These are phyloP conservation scores for Hylaeus volcanicus DNA, from an alignment of 1,140 invertebrate genomes.

Conservation along the genomic window DNA sequence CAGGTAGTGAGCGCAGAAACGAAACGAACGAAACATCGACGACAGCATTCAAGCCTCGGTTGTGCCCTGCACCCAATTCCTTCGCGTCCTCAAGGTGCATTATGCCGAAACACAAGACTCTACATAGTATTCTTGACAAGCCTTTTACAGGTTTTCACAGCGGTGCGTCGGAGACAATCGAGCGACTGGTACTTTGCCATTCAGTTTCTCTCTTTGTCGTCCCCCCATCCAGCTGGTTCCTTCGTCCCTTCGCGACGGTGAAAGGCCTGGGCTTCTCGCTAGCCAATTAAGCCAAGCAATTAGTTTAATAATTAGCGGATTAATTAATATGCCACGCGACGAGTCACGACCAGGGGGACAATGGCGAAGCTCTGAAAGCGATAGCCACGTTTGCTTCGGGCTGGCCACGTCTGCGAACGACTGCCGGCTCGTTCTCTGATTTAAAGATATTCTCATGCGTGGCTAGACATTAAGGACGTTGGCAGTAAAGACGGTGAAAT, in stretches of 20 bases:
- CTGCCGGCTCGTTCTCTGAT: constrained; percentile 22
- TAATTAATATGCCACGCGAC: constrained; percentile 69
- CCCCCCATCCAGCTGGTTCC: neutral
- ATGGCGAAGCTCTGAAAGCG: constrained; percentile 26
- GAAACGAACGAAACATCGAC: neutral
- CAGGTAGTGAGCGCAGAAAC: constrained; percentile 2
- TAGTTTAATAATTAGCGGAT: constrained; percentile 71
- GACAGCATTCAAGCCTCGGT: neutral
- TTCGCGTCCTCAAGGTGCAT: neutral
- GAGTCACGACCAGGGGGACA: constrained; percentile 36
- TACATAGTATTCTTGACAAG: constrained; percentile 2
- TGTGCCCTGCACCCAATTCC: neutral
- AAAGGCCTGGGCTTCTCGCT: constrained; percentile 17
- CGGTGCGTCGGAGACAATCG: constrained; percentile 17
- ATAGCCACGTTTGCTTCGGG: neutral
- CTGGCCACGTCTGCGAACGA: constrained; percentile 16
- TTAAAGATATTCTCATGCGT: constrained; percentile 41
- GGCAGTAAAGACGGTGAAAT: no score
- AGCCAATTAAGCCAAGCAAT: constrained; percentile 67
- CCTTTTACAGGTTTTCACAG: neutral
- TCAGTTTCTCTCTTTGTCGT: constrained; percentile 18
- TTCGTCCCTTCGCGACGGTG: neutral
- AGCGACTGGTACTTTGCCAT: neutral
- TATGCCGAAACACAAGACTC: neutral
- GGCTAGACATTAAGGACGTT: constrained; percentile 22